Evolutionary conservation across 2,113 vertebrate genomes (phyloP).

Genomic region (Amphiprion ocellaris): DNA sequence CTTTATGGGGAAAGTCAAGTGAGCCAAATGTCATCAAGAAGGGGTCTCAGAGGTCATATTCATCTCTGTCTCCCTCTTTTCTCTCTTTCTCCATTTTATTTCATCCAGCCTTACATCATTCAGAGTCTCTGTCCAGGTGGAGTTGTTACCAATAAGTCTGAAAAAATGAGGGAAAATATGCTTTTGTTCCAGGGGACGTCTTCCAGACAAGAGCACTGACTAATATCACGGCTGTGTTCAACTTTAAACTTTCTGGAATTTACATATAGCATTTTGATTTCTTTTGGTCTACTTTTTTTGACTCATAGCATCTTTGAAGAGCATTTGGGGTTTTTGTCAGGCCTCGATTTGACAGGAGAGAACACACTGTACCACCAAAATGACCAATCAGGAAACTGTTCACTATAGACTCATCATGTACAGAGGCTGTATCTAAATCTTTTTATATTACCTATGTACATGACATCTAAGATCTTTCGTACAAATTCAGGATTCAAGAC

Average conservation of each 20-base stretch:
- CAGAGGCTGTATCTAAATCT: too few relatives aligned
- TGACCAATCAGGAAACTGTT: not conserved
- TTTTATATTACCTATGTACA: too few relatives aligned
- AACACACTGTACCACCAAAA: not conserved
- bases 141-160: constrained; percentile 55
- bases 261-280: constrained; percentile 12
- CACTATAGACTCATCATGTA: too few relatives aligned
- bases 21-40: constrained; percentile 65
- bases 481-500: too few relatives aligned
- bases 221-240: constrained; percentile 39
- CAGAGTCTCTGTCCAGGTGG: constrained; percentile 38
- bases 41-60: constrained; percentile 63
- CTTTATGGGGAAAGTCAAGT: constrained; percentile 62
- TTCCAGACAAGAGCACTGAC: constrained; percentile 43
- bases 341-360: not conserved
- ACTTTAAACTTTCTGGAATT: constrained; percentile 46
- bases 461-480: too few relatives aligned
- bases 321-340: not conserved
- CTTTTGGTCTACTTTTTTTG: not conserved
- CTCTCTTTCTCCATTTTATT: constrained; percentile 27
- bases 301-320: constrained; percentile 1
- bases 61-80: constrained; percentile 29
- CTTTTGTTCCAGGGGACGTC: constrained; percentile 49
- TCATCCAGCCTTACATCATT: constrained; percentile 58
- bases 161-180: constrained; percentile 42